Conservation (phyloP, 2,888 invertebrate species). For the Sphaerophoria rueppellii region DNA sequence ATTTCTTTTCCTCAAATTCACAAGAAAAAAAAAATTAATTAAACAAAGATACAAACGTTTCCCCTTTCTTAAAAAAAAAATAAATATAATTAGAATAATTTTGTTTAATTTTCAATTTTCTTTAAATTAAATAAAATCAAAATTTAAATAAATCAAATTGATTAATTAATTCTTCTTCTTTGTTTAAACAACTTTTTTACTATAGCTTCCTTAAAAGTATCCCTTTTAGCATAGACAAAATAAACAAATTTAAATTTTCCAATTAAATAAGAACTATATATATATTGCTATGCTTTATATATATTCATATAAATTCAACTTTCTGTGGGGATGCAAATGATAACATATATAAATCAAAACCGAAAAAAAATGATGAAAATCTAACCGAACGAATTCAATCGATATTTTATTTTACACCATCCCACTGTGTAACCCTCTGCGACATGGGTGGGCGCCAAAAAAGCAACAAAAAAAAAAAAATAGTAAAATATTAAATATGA, state of each 20-base stretch:
- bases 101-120: conserved; percentile 37
- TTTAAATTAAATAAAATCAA: conserved; percentile 39
- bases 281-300: not conserved
- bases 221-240: conserved; percentile 63
- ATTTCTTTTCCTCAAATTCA: conserved; percentile 40
- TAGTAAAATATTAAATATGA: too few relatives aligned
- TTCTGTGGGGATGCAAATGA: conserved; percentile 78
- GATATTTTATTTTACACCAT: conserved; percentile 77
- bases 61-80: conserved; percentile 52
- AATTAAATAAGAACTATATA: conserved; percentile 66
- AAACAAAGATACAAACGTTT: conserved; percentile 12
- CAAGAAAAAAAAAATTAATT: conserved; percentile 46
- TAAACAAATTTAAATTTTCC: conserved; percentile 59
- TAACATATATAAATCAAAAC: conserved; percentile 37
- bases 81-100: conserved; percentile 17
- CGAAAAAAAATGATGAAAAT: conserved; percentile 32
- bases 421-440: conserved; percentile 27
- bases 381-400: conserved; percentile 74
- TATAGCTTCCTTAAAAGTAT: conserved; percentile 67
- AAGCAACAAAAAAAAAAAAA: conserved; percentile 40
- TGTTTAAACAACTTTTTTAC: conserved; percentile 37
- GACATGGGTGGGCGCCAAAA: conserved; percentile 39
- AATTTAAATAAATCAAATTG: conserved; percentile 41
- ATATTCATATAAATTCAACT: conserved; percentile 73
- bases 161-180: conserved; percentile 47